A percentile compares a stretch with the other conserved stretches of the same genome.
Conservation (phyloP, 2,888 invertebrate species). For the Drosophila paranaensis region DNA sequence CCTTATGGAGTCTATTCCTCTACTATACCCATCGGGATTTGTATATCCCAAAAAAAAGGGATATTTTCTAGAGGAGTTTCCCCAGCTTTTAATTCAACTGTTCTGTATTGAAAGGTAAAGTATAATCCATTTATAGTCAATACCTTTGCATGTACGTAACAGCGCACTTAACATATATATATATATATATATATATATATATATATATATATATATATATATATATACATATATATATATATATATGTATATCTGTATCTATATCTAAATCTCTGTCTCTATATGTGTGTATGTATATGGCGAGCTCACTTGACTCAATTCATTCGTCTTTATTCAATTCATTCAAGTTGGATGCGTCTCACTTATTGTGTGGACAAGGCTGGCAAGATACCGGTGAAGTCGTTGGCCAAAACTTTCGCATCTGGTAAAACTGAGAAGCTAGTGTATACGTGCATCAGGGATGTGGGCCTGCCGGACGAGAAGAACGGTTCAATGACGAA, state of each 20-base stretch:
- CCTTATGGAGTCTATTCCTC: too few species aligned
- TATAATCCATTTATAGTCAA: not conserved
- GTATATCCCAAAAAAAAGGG: too few species aligned
- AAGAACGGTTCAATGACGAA: conserved; percentile 98
- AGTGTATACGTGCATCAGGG: conserved; percentile 97
- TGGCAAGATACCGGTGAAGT: conserved; percentile 98
- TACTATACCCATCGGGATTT: too few species aligned
- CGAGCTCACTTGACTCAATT: conserved; percentile 4
- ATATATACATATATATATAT: not conserved
- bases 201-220: too few species aligned
- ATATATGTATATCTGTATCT: not conserved
- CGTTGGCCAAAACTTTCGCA: conserved; percentile 98
- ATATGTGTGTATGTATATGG: too few species aligned
- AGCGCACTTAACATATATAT: not conserved
- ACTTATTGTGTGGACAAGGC: conserved; percentile 96
- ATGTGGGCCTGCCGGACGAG: conserved; percentile 96
- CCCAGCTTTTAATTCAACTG: too few species aligned
- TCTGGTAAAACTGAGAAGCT: conserved; percentile 99
- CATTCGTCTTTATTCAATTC: conserved; percentile 8
- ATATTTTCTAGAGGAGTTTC: too few species aligned
- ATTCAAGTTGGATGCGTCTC: conserved; percentile 97
- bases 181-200: not conserved
- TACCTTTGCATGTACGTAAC: not conserved
- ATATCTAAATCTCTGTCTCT: not conserved
- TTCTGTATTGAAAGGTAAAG: not conserved